Evolutionary conservation across 2,888 invertebrate genomes (phyloP).

Genomic region (Archips xylosteana): DNA sequence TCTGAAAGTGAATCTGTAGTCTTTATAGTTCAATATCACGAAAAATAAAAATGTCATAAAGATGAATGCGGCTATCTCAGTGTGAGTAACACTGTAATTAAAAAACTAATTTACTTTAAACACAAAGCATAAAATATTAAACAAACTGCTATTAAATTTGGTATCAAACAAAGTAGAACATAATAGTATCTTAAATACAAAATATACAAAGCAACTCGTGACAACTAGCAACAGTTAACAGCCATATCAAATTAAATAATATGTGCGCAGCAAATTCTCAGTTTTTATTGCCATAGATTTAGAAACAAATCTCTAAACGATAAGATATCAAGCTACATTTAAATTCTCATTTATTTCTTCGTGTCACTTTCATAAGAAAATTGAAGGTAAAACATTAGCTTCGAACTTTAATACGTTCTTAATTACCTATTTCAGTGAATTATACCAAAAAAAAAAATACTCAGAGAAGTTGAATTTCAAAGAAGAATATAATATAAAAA

Average conservation of each 20-base stretch:
- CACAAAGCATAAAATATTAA: not conserved
- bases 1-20: too few species aligned
- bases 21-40: too few species aligned
- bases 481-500: conserved; percentile 15
- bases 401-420: not conserved
- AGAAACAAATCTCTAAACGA: not conserved
- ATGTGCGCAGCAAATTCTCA: not conserved
- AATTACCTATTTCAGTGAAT: not conserved
- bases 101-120: too few species aligned
- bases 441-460: not conserved
- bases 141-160: not conserved
- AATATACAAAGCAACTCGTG: not conserved
- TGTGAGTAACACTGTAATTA: too few species aligned
- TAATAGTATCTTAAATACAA: too few species aligned
- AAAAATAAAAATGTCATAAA: too few species aligned
- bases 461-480: not conserved
- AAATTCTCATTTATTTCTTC: not conserved
- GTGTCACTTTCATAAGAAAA: not conserved
- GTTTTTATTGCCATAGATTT: too few species aligned
- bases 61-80: too few species aligned
- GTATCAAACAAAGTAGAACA: not conserved
- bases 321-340: not conserved
- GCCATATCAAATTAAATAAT: not conserved
- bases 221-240: not conserved
- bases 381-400: not conserved